Base-by-base conservation (phyloP, 1,140 invertebrate genomes). In the Megalopta genalis region DNA sequence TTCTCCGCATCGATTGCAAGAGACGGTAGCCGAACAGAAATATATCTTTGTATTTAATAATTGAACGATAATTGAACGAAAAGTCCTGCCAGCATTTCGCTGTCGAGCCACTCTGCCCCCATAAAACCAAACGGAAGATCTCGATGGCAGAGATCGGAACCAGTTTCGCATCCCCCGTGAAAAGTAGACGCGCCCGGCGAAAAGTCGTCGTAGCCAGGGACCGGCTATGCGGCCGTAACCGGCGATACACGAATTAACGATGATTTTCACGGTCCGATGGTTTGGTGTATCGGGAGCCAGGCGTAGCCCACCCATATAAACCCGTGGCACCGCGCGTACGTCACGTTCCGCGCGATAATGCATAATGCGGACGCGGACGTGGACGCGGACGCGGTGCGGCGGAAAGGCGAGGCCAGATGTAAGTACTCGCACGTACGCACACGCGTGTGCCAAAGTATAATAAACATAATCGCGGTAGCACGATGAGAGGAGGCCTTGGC, bases 381-480 rank as follows among this genome's bases (percentile, higher is more conserved):
- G 32, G 32, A n/a, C 32, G 54, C 10, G 42, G 10, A 42, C 42
- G 42, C 42, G 42, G 42, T 18, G 25, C 14, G 42, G 21, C 49
- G 67, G 6, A 85, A 65, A 64, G 65, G 59, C 78, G 49, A 63
- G 68, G 65, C 62, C 77, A 68, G 63, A 66, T 60, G 79, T 80
- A 81, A 84, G 69, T 84, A 84, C 80, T 46, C 70, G 80, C 76
- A 86, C 82, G 84, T 83, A 85, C 81, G 71, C 83, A 86, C 59
- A 77, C 81, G 84, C 73, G 82, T 82, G 83, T 78, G 80, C 83
- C 85, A 25, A 83, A 86, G 89, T 87, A 88, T 90, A 90, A 90
- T 90, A 90, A 90, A 90, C 90, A 90, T 90, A 88, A 89, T 89
- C 87, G 82, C 89, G 85, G 89, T 90, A 90, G 87, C 89, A 65